Evolutionary conservation across 2,888 invertebrate species (phyloP).

Genomic region (Drosophila pullipes): DNA sequence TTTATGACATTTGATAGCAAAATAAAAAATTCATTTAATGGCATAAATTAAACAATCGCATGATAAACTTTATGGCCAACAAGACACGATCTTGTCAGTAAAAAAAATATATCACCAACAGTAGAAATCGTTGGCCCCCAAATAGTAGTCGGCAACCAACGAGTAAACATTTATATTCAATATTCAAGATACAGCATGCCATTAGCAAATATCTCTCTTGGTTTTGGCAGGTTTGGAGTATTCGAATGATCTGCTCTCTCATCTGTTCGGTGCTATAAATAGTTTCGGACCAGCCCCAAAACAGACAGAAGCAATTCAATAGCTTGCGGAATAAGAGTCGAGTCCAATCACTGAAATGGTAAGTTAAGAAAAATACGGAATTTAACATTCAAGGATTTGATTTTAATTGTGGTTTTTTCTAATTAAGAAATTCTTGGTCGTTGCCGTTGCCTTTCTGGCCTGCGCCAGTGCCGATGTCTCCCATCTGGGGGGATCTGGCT

Average conservation of each 20-base stretch:
- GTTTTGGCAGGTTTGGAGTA: constrained; percentile 18
- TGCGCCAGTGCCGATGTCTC: constrained; percentile 78
- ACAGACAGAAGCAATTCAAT: constrained; percentile 67
- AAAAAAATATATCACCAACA: constrained; percentile 3
- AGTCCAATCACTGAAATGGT: constrained; percentile 59
- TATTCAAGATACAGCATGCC: constrained; percentile 13
- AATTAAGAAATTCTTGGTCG: constrained; percentile 73
- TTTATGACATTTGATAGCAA: constrained; percentile 13
- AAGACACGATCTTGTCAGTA: constrained; percentile 34
- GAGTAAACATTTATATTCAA: constrained; percentile 10
- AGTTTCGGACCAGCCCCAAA: constrained; percentile 31
- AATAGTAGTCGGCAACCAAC: constrained; percentile 9
- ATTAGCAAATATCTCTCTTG: constrained; percentile 31
- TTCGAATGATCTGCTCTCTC: constrained; percentile 8
- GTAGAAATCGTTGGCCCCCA: constrained; percentile 17
- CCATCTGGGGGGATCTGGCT: constrained; percentile 63
- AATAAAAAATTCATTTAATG: constrained; percentile 46
- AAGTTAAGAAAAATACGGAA: constrained; percentile 16
- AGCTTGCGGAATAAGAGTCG: constrained; percentile 63
- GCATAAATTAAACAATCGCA: constrained; percentile 43
- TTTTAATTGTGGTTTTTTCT: not conserved
- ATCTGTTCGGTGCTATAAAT: constrained; percentile 54
- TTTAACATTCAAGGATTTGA: constrained; percentile 5
- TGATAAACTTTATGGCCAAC: constrained; percentile 41
- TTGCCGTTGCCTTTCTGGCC: constrained; percentile 77